These are phyloP conservation scores for Tinamus major DNA, from an alignment of 2,797 vertebrate species.

Conservation along the genomic window DNA sequence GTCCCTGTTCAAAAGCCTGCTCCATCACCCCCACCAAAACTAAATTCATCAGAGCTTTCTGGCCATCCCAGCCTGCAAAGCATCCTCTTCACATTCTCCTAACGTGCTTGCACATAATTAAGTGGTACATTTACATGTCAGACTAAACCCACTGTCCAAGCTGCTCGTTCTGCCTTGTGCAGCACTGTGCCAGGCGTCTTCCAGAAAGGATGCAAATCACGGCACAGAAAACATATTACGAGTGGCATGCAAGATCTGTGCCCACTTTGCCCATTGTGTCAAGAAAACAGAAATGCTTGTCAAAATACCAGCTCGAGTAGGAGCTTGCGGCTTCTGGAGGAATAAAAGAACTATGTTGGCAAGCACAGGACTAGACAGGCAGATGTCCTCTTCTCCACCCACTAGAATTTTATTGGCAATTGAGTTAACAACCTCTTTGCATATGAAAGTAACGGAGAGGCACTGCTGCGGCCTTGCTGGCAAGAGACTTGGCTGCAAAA, in stretches of 20 bases:
- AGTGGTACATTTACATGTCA: neutral
- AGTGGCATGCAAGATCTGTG: conserved; percentile 46
- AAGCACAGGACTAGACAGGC: conserved; percentile 68
- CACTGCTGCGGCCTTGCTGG: conserved; percentile 63
- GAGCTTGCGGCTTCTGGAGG: conserved; percentile 62
- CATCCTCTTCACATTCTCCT: neutral
- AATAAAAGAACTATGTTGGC: conserved; percentile 70
- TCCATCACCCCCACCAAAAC: neutral
- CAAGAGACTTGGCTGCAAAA: conserved; percentile 73
- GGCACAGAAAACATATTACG: conserved; percentile 25
- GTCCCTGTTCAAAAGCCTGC: neutral
- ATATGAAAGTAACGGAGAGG: conserved; percentile 70
- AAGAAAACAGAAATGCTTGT: conserved; percentile 72
- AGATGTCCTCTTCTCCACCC: conserved; percentile 76
- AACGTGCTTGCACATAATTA: neutral
- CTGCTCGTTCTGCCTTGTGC: conserved; percentile 28
- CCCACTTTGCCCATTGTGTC: conserved; percentile 70
- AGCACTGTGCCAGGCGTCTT: neutral
- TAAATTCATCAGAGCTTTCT: fast-evolving
- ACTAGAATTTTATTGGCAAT: conserved; percentile 75
- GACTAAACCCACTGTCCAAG: conserved; percentile 51
- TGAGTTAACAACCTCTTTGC: conserved; percentile 73
- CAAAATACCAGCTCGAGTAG: conserved; percentile 67
- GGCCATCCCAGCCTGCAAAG: neutral
- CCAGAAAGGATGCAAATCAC: conserved; percentile 36